phyloP scores from a whole-genome alignment of 1,140 invertebrate genomes.

The Halictus rubicundus region DNA sequence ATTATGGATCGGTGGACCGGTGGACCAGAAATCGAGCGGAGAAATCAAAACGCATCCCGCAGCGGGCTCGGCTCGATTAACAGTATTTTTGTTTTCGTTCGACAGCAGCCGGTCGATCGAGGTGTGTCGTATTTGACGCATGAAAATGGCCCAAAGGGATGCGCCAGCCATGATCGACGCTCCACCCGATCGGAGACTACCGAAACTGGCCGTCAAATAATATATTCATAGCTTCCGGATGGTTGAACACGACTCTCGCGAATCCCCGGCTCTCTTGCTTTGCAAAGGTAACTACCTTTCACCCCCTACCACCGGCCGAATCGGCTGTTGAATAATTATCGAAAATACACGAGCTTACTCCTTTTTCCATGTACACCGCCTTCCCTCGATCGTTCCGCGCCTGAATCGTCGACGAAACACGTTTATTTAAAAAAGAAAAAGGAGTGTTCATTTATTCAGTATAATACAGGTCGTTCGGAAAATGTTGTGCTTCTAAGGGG shows the following conservation, averaged over 20 bases:
- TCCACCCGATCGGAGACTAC: slow-evolving; percentile 70
- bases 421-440: too few species aligned
- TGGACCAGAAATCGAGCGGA: background rate
- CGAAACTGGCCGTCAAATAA: slow-evolving; percentile 71
- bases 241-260: slow-evolving; percentile 75
- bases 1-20: background rate
- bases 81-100: slow-evolving; percentile 18
- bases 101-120: slow-evolving; percentile 57
- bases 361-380: background rate
- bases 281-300: slow-evolving; percentile 18
- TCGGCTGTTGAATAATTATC: slow-evolving; percentile 65
- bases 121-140: slow-evolving; percentile 76
- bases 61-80: slow-evolving; percentile 27
- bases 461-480: too few species aligned
- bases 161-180: slow-evolving; percentile 67
- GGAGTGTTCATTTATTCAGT: too few species aligned
- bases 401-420: too few species aligned
- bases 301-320: slow-evolving; percentile 43
- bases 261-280: slow-evolving; percentile 56
- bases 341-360: slow-evolving; percentile 59
- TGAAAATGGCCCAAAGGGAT: slow-evolving; percentile 72
- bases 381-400: too few species aligned
- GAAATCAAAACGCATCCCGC: slow-evolving; percentile 7
- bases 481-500: too few species aligned
- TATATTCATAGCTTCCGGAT: slow-evolving; percentile 76